These are phyloP conservation scores for Chirona hameri DNA, from an alignment of 2,888 invertebrate genomes.

Conservation along the genomic window DNA sequence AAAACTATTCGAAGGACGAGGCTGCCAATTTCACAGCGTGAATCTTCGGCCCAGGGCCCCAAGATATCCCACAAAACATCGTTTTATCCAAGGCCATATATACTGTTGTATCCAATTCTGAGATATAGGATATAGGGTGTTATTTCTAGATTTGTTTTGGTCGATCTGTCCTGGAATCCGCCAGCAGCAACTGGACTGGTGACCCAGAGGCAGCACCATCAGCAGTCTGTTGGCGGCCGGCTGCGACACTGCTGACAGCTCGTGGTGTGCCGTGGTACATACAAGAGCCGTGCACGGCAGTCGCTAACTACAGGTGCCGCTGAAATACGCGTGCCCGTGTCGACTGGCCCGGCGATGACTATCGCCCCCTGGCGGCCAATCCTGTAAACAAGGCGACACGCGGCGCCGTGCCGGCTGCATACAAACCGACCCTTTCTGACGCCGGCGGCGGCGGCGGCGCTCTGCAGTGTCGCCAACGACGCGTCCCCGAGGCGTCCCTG, in stretches of 20 bases:
- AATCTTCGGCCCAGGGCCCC: too few species aligned
- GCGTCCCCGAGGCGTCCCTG: background rate
- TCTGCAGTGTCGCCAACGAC: background rate
- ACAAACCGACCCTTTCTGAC: background rate
- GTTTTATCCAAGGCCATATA: too few species aligned
- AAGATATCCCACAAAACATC: too few species aligned
- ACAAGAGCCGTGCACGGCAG: too few species aligned
- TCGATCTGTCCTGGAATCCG: too few species aligned
- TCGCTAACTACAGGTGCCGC: background rate
- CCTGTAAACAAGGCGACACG: slow-evolving; percentile 12
- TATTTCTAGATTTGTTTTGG: too few species aligned
- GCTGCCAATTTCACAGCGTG: too few species aligned
- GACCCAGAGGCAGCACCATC: too few species aligned
- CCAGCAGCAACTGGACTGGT: too few species aligned
- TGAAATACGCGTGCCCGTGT: background rate
- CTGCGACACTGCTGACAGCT: background rate
- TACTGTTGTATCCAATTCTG: too few species aligned
- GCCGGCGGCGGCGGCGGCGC: background rate
- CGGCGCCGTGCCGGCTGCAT: background rate
- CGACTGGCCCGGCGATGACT: background rate
- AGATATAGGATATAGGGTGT: too few species aligned
- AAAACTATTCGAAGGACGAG: too few species aligned
- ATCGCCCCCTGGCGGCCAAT: slow-evolving; percentile 11
- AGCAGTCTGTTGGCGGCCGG: background rate
- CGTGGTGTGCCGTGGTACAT: background rate